Conservation (phyloP, 2,797 vertebrate genomes). For the Esox lucius region DNA sequence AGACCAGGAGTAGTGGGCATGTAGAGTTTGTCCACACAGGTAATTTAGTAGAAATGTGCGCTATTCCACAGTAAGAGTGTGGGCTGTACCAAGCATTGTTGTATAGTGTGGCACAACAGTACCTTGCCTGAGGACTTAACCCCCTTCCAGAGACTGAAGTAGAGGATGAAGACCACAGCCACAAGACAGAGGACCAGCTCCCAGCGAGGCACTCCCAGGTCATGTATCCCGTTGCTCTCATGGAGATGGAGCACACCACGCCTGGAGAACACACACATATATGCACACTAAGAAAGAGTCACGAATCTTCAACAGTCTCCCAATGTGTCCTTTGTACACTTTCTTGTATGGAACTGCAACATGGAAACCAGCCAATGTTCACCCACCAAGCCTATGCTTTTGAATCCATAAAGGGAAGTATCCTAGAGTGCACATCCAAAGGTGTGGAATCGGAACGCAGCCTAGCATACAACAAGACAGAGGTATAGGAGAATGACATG, state of each 20-base stretch:
- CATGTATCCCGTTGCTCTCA: conserved; percentile 87
- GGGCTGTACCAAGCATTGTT: background rate
- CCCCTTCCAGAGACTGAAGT: conserved; percentile 98
- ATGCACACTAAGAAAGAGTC: background rate
- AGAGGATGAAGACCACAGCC: conserved; percentile 88
- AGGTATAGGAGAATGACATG: background rate
- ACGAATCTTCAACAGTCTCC: background rate
- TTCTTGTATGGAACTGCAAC: background rate
- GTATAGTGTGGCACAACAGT: conserved; percentile 29
- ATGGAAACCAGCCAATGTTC: background rate
- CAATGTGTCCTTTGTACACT: background rate
- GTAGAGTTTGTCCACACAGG: background rate
- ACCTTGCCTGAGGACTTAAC: conserved; percentile 99
- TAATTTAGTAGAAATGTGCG: background rate
- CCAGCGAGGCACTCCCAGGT: conserved; percentile 92
- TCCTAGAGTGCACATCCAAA: background rate
- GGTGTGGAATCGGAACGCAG: background rate
- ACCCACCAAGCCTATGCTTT: background rate
- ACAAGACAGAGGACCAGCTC: conserved; percentile 88
- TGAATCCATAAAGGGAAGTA: background rate
- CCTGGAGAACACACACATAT: conserved; percentile 60
- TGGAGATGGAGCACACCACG: conserved; percentile 90
- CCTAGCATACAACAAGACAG: background rate
- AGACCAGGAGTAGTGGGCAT: too few relatives aligned
- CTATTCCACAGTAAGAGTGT: background rate